Percentiles rank a stretch among this genome's conserved stretches.
Conservation (phyloP, 1,140 invertebrate genomes). For the Bombyx mandarina region DNA sequence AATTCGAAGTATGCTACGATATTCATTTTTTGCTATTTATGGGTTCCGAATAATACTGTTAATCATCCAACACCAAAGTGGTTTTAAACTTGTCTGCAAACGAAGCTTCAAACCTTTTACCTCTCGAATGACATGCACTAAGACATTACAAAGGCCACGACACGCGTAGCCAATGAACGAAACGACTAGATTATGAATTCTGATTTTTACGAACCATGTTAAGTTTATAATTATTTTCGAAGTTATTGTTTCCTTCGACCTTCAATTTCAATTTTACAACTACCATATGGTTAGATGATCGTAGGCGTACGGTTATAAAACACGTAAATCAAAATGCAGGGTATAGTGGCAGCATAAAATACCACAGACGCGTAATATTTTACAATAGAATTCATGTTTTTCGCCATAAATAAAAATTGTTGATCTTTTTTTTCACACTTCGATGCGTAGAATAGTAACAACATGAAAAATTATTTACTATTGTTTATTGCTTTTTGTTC, state of each 20-base stretch:
- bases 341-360: slow-evolving; percentile 22
- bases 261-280: slow-evolving; percentile 20
- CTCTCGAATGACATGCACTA: too few relatives aligned
- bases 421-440: slow-evolving; percentile 12
- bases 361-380: slow-evolving; percentile 19
- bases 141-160: too few relatives aligned
- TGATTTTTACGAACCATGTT: too few relatives aligned
- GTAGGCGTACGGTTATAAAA: slow-evolving; percentile 27
- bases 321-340: slow-evolving; percentile 20
- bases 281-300: slow-evolving; percentile 14
- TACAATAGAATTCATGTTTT: slow-evolving; percentile 19
- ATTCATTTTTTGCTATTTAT: too few relatives aligned
- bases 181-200: too few relatives aligned
- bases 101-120: too few relatives aligned
- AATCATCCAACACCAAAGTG: too few relatives aligned
- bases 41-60: too few relatives aligned
- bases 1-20: too few relatives aligned
- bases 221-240: background rate
- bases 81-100: too few relatives aligned
- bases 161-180: too few relatives aligned
- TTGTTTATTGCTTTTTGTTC: slow-evolving; percentile 11
- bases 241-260: slow-evolving; percentile 10
- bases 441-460: slow-evolving; percentile 14
- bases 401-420: slow-evolving; percentile 11
- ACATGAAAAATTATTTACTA: slow-evolving; percentile 13